Evolutionary conservation across 2,797 vertebrate species (phyloP).

Genomic region (Tinamus major): DNA sequence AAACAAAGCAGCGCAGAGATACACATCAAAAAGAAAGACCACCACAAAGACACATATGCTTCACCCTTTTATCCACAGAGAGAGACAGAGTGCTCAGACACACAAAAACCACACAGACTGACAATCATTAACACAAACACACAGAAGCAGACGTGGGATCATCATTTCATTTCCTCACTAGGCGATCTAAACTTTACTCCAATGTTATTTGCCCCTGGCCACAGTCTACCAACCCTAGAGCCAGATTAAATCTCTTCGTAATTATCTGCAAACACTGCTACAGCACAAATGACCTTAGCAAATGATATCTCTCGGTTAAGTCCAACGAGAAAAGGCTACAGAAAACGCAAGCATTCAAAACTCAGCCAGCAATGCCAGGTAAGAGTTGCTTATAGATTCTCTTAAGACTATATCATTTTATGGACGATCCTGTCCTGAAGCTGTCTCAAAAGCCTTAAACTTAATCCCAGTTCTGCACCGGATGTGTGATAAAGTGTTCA

Average conservation of each 20-base stretch:
- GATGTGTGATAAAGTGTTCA: background rate
- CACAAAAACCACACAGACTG: conserved; percentile 4
- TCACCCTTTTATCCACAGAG: conserved; percentile 43
- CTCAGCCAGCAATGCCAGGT: background rate
- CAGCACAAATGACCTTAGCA: conserved; percentile 62
- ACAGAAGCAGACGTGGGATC: background rate
- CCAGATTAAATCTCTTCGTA: conserved; percentile 60
- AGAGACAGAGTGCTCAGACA: conserved; percentile 19
- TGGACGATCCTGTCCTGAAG: background rate
- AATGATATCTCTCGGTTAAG: conserved; percentile 54
- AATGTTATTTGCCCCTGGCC: conserved; percentile 62
- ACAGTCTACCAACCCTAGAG: conserved; percentile 46
- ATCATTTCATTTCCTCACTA: background rate
- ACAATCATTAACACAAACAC: conserved; percentile 27
- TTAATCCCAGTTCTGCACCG: background rate
- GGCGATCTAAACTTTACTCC: conserved; percentile 42
- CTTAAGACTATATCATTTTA: background rate
- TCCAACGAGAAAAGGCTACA: conserved; percentile 40
- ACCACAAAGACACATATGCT: conserved; percentile 63
- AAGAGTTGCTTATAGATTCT: background rate
- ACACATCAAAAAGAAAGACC: conserved; percentile 56
- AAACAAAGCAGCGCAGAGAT: conserved; percentile 55
- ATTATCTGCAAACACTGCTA: conserved; percentile 53
- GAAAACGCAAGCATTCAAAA: conserved; percentile 4
- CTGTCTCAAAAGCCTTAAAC: background rate